These are phyloP conservation scores for Spilogale gracilis DNA, from an alignment of 2,113 vertebrate species.

Conservation along the genomic window DNA sequence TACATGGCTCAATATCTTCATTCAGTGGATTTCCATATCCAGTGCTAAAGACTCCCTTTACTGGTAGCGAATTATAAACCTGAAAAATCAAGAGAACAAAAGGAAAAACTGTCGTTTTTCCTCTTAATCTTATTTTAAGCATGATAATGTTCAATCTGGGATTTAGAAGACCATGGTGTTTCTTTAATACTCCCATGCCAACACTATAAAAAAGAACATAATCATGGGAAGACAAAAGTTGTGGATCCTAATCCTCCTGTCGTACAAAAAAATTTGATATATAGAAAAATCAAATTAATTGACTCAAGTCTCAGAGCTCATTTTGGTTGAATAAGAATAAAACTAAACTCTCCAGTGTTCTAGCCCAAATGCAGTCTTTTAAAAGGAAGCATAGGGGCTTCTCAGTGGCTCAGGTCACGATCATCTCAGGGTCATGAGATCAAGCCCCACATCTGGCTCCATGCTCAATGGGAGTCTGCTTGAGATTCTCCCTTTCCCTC, in stretches of 20 bases:
- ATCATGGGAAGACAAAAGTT: not conserved
- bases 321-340: constrained; percentile 17
- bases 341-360: not conserved
- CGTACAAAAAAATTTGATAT: not conserved
- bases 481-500: not conserved
- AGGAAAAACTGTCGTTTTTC: not conserved
- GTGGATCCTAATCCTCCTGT: not conserved
- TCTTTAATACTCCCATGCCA: not conserved
- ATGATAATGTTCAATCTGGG: not conserved
- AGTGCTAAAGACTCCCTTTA: not conserved
- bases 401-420: not conserved
- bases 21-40: fast-evolving
- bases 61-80: constrained; percentile 83
- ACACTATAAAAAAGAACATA: not conserved
- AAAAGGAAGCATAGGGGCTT: too few relatives aligned
- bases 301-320: not conserved
- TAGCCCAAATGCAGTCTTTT: not conserved
- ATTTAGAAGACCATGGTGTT: not conserved
- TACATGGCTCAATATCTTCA: constrained; percentile 2
- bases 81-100: constrained; percentile 65
- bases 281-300: not conserved
- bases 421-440: not conserved
- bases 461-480: too few relatives aligned
- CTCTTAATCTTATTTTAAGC: not conserved
- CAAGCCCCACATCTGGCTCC: too few relatives aligned